Evolutionary conservation across 2,797 vertebrate species (phyloP).

Genomic region (Thalassophryne amazonica): DNA sequence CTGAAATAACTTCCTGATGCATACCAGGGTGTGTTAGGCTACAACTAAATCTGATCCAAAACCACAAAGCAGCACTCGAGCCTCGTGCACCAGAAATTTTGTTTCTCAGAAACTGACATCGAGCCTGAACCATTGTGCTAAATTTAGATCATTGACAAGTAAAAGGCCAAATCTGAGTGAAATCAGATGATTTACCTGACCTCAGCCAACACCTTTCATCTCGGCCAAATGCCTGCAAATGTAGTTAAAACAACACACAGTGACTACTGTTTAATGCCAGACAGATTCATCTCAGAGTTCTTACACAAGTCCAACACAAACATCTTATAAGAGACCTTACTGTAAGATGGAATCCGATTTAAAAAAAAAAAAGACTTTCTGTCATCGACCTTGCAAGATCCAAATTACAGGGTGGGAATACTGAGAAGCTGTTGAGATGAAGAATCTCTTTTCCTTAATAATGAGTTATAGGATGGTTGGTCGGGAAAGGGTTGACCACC

Average conservation of each 20-base stretch:
- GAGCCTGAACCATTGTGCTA: conserved; percentile 57
- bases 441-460: conserved; percentile 37
- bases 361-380: background rate
- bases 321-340: conserved; percentile 44
- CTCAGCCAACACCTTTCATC: conserved; percentile 43
- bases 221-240: conserved; percentile 64
- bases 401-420: conserved; percentile 35
- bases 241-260: conserved; percentile 64
- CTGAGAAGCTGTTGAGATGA: conserved; percentile 20
- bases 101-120: conserved; percentile 59
- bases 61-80: conserved; percentile 52
- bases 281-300: conserved; percentile 53
- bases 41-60: conserved; percentile 54
- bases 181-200: conserved; percentile 67
- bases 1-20: conserved; percentile 47
- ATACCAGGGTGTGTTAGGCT: conserved; percentile 52
- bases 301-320: conserved; percentile 59
- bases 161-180: conserved; percentile 36
- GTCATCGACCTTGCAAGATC: conserved; percentile 11
- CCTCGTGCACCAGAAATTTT: conserved; percentile 46
- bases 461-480: conserved; percentile 13
- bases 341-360: background rate
- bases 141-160: conserved; percentile 61
- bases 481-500: conserved; percentile 55
- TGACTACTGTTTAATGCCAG: conserved; percentile 64